A percentile compares a stretch with the other conserved stretches of the same genome.
phyloP scores from a whole-genome alignment of 2,888 invertebrate genomes.

The Drosophila falleni region DNA sequence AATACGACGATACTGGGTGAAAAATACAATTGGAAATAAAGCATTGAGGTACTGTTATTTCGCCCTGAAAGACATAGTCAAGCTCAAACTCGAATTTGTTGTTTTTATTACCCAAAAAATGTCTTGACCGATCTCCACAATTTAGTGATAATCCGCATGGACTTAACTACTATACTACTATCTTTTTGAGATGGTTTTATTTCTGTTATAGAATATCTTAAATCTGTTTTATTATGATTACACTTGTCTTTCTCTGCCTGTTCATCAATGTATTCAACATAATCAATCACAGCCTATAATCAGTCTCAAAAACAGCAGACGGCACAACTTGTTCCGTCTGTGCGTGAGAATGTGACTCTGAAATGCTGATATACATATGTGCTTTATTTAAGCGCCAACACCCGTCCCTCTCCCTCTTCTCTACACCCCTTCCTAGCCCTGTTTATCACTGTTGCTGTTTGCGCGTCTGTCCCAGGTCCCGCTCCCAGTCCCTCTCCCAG shows the following conservation, averaged over 20 bases:
- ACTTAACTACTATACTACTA: neutral
- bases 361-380: no score
- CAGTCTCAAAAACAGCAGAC: no score
- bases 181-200: neutral
- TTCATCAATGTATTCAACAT: neutral
- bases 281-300: no score
- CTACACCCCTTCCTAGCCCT: no score
- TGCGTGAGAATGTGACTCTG: no score
- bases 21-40: slow-evolving; percentile 43
- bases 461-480: no score
- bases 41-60: slow-evolving; percentile 16
- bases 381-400: no score
- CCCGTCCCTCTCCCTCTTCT: no score
- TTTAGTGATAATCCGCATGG: neutral
- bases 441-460: no score
- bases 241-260: neutral
- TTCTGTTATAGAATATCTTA: no score
- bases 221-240: neutral
- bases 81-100: neutral
- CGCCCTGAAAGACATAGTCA: neutral
- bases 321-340: no score
- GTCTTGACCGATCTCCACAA: neutral
- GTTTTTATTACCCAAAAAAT: slow-evolving; percentile 7
- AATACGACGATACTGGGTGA: slow-evolving; percentile 29
- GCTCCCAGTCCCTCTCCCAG: no score